Evolutionary conservation across 2,797 vertebrate genomes (phyloP).

Genomic region (Sebastolobus altivelis): DNA sequence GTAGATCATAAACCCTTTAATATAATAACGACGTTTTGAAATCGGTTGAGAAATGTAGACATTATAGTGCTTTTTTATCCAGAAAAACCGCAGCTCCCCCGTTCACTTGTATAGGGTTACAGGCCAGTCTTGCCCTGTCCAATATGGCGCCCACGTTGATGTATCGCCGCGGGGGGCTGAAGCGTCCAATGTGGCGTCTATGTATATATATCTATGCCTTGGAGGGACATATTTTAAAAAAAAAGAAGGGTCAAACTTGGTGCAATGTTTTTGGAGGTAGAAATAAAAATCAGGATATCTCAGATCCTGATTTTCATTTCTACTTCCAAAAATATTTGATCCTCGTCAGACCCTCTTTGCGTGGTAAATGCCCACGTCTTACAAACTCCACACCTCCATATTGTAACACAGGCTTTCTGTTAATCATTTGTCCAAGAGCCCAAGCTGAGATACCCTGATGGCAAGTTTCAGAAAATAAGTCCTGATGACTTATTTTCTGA

Average conservation of each 20-base stretch:
- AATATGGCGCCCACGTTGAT: no score
- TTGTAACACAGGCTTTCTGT: neutral
- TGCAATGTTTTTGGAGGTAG: neutral
- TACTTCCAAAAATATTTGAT: neutral
- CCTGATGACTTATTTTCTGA: neutral
- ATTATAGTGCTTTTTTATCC: no score
- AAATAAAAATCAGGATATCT: neutral
- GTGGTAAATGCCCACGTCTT: neutral
- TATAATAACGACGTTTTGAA: no score
- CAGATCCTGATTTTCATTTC: neutral
- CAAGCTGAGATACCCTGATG: slow-evolving; percentile 6
- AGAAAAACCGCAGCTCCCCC: no score
- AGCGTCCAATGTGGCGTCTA: no score
- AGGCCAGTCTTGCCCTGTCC: no score
- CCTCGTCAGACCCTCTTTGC: neutral
- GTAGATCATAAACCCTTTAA: no score
- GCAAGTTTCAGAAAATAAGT: neutral
- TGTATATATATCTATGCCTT: no score
- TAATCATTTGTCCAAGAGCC: slow-evolving; percentile 3
- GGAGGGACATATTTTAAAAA: neutral
- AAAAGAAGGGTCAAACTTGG: slow-evolving; percentile 15
- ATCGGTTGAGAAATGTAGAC: no score
- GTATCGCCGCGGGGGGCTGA: no score
- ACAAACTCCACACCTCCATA: neutral
- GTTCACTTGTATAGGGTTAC: no score